Evolutionary conservation across 1,140 invertebrate species (phyloP).

Genomic region (Acromyrmex echinatior): DNA sequence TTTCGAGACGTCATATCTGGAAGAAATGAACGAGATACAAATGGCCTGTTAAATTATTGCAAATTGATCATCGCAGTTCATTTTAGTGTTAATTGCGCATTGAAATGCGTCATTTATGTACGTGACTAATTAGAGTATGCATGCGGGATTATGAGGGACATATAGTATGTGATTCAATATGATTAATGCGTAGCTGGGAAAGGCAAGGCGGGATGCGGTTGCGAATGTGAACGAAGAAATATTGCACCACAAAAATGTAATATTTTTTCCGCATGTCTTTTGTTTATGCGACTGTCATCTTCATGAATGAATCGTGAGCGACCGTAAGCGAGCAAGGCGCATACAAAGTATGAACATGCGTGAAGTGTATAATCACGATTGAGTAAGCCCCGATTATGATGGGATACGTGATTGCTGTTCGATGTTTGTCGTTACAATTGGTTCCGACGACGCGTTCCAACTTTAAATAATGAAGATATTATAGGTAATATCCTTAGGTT

Average conservation of each 20-base stretch:
- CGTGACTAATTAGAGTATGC: constrained; percentile 12
- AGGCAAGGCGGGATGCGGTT: not conserved
- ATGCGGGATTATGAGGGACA: constrained; percentile 28
- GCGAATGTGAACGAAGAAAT: constrained; percentile 35
- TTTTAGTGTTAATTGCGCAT: constrained; percentile 10
- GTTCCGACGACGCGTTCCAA: not conserved
- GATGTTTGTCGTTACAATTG: not conserved
- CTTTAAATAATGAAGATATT: not conserved
- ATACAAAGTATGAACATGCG: constrained; percentile 15
- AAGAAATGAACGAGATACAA: not conserved
- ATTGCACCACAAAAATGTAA: not conserved
- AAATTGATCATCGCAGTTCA: constrained; percentile 17
- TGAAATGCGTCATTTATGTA: constrained; percentile 13
- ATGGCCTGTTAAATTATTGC: not conserved
- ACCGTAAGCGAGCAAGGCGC: not conserved
- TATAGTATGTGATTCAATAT: not conserved
- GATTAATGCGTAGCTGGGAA: not conserved
- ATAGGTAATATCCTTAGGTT: no score
- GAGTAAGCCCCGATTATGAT: constrained; percentile 20
- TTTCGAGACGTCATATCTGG: not conserved
- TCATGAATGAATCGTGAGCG: not conserved
- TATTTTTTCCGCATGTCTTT: constrained; percentile 3
- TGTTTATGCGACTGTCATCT: not conserved
- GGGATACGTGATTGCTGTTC: constrained; percentile 31
- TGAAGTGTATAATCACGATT: not conserved